Conservation (phyloP, 2,113 vertebrate species). For the Bos taurus region ARS-UCD2.0 NC_037336.1:20927501-20928000, state of each 20-base stretch:
- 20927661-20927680: not conserved
- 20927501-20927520: not conserved
- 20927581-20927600: not conserved
- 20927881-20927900: not conserved
- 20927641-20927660: not conserved
- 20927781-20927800: not conserved
- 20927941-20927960: not conserved
- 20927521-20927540: not conserved
- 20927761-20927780: not conserved
- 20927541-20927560: not conserved
- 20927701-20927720: not conserved
- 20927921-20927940: not conserved
- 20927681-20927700: not conserved
- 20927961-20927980: not conserved
- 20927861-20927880: not conserved
- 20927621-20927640: not conserved
- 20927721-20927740: not conserved
- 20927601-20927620: not conserved
- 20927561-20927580: not conserved
- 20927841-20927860: not conserved
- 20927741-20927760: not conserved
- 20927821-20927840: not conserved
- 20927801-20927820: not conserved
- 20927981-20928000: not conserved
- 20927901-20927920: not conserved